Base-by-base conservation (phyloP, 2,888 invertebrate genomes). In the Drosophila mimica region DNA sequence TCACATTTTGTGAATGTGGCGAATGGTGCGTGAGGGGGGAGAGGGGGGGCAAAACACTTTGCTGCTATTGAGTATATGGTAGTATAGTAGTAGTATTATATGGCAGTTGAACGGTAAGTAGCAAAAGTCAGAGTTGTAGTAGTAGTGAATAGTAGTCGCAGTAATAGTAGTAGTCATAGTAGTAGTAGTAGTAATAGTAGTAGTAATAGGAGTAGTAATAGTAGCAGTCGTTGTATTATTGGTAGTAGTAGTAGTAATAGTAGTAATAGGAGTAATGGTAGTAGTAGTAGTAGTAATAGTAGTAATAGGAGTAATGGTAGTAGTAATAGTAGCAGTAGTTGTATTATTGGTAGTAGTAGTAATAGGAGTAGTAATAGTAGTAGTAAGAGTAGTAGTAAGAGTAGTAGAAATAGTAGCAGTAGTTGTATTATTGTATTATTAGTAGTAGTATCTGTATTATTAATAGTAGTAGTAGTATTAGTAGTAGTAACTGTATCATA, bases 1-100 rank as follows among this genome's bases (percentile, higher is more conserved):
- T 77, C 74, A 77, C 70, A 67, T 46, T 25, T 62, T 74, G 77
- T 73, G 77, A 77, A 70, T 73, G 51, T 66, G 75, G 77, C 64
- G 74, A 74, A 69, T 74, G 61, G 69, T 67, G 75, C 74, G 54
- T 56, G 67, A 51, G 31, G 31, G 57, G 30, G 54, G 0, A 36
- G 28, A 38, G 4, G 36, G 20, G 40, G 33, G 28, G 30, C 20
- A 59, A 58, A 43, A 61, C 57, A 69, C 33, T 46, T 69, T 57
- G 60, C 69, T 68, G 49, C 67, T 67, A 67, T 60, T 60, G 56
- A 56, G 65, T 67, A 54, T 54, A 38, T 54, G 36, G 54, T 36
- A 20, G 52, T 36, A 31, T 63, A 25, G 17, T 54, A 17, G 49
- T 43, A 33, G 60, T 67, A 28, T 25, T 28, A 49, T 17, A 49